phyloP scores from a whole-genome alignment of 2,888 invertebrate genomes.

The Xestia c-nigrum region DNA sequence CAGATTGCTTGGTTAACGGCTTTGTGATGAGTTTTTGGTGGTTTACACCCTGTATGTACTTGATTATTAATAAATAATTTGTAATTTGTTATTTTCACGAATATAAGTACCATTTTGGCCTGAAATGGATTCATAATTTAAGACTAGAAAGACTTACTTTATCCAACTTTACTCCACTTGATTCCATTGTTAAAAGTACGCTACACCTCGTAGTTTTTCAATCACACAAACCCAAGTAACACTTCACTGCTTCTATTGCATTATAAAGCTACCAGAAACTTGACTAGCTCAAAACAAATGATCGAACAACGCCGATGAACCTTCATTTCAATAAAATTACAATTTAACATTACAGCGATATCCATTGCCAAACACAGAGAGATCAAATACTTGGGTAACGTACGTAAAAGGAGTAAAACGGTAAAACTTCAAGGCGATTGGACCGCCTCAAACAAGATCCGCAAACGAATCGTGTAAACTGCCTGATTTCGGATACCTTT shows the following conservation, averaged over 20 bases:
- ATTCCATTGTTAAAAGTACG: too few relatives aligned
- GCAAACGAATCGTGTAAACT: constrained; percentile 62
- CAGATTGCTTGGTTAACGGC: too few relatives aligned
- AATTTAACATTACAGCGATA: constrained; percentile 34
- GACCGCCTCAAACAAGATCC: constrained; percentile 60
- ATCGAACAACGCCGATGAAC: constrained; percentile 1
- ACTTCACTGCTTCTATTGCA: background rate
- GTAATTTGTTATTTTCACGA: background rate
- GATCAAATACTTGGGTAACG: constrained; percentile 39
- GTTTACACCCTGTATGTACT: too few relatives aligned
- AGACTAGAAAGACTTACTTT: background rate
- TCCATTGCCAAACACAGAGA: constrained; percentile 33
- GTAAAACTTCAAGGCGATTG: constrained; percentile 64
- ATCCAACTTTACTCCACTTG: too few relatives aligned
- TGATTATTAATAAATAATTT: too few relatives aligned
- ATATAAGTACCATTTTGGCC: background rate
- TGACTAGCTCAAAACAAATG: background rate
- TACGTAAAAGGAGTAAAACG: constrained; percentile 55
- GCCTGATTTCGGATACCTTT: constrained; percentile 63
- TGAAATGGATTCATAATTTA: background rate
- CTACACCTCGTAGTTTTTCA: background rate
- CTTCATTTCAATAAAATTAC: constrained; percentile 13
- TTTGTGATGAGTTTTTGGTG: too few relatives aligned
- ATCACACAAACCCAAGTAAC: background rate
- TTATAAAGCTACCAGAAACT: background rate